These are phyloP conservation scores for Cybosia mesomella DNA, from an alignment of 2,888 invertebrate genomes.

Conservation along the genomic window DNA sequence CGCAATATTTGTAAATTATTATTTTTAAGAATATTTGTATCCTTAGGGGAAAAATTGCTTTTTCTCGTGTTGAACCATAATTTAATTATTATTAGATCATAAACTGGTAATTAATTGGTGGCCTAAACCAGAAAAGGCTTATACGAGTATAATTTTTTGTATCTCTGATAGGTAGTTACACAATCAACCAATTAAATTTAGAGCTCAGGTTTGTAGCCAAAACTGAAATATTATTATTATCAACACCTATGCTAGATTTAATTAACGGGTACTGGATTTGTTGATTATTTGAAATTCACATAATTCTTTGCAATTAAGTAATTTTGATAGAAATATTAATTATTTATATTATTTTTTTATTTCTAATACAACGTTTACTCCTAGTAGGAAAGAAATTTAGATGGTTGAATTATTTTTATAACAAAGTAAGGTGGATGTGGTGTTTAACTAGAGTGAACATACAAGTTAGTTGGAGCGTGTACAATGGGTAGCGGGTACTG, in stretches of 20 bases:
- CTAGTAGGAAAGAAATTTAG: neutral
- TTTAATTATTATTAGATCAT: no score
- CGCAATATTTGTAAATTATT: no score
- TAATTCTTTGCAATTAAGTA: neutral
- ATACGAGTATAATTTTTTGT: no score
- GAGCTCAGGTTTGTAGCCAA: neutral
- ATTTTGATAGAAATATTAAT: neutral
- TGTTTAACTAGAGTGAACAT: slow-evolving; percentile 60
- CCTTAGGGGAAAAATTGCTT: no score
- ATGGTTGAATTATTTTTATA: slow-evolving; percentile 29
- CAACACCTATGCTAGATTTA: neutral
- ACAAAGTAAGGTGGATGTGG: slow-evolving; percentile 23
- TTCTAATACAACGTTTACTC: neutral
- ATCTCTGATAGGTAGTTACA: neutral
- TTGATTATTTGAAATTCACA: neutral
- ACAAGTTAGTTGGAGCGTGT: slow-evolving; percentile 63
- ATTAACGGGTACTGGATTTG: neutral
- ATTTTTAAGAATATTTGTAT: no score
- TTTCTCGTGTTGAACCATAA: no score
- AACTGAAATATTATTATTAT: neutral
- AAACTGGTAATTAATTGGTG: no score
- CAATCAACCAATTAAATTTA: neutral
- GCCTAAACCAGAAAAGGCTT: no score
- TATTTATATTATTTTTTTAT: neutral
- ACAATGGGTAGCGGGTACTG: slow-evolving; percentile 36